phyloP scores from a whole-genome alignment of 2,797 vertebrate genomes.

The Monodelphis domestica region DNA sequence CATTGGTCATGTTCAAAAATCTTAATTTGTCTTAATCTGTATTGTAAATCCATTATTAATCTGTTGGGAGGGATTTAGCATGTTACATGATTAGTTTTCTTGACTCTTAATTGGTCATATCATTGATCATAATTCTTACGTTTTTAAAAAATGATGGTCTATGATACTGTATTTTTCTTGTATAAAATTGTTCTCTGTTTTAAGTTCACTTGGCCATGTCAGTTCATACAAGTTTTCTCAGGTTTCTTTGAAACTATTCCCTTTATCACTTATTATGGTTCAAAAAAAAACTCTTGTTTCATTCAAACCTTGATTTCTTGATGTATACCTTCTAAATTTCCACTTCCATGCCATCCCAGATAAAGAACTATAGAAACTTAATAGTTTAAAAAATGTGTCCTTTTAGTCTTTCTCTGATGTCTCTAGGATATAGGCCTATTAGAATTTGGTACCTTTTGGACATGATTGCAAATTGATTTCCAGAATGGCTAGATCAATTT shows the following conservation, averaged over 20 bases:
- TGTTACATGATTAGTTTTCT: background rate
- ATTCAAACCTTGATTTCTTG: background rate
- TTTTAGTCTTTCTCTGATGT: background rate
- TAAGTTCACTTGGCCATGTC: background rate
- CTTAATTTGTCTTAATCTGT: background rate
- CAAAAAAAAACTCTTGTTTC: too few relatives aligned
- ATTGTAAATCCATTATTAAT: background rate
- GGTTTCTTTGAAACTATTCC: background rate
- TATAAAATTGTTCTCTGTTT: background rate
- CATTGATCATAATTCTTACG: background rate
- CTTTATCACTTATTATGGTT: background rate
- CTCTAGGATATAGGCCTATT: too few relatives aligned
- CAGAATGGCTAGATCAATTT: background rate
- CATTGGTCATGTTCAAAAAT: background rate
- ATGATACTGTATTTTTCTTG: background rate
- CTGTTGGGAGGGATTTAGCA: background rate
- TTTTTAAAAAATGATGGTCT: background rate
- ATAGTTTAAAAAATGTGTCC: background rate
- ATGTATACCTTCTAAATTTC: background rate
- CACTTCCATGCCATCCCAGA: background rate
- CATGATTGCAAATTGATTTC: too few relatives aligned
- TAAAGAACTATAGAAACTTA: too few relatives aligned
- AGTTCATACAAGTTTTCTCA: background rate
- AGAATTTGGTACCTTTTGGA: too few relatives aligned
- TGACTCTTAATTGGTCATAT: background rate